phyloP scores from a whole-genome alignment of 2,113 vertebrate genomes.

The Scopus umbretta region DNA sequence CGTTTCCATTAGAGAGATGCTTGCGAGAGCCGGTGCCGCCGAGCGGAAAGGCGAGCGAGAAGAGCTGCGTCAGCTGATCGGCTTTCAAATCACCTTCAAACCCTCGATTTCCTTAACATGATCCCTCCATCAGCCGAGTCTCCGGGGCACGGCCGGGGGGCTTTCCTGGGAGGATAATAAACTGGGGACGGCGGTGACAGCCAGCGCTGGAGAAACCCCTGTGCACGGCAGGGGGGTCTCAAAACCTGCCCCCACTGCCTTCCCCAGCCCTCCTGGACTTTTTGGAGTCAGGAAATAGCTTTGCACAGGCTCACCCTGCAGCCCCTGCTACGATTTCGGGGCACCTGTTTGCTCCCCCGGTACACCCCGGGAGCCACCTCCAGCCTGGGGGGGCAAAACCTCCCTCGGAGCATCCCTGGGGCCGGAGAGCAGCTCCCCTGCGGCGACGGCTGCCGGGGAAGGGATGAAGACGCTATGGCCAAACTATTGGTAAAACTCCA shows the following conservation, averaged over 20 bases:
- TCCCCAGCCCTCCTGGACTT: neutral
- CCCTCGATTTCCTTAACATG: slow-evolving; percentile 66
- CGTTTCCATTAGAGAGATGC: slow-evolving; percentile 36
- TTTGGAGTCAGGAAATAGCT: neutral
- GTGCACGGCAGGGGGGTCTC: neutral
- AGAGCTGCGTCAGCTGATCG: slow-evolving; percentile 67
- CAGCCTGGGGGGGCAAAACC: neutral
- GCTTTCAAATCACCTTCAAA: slow-evolving; percentile 72
- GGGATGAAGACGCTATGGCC: slow-evolving; percentile 84
- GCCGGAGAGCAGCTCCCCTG: neutral
- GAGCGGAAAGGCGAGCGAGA: slow-evolving; percentile 55
- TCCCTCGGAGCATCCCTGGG: neutral
- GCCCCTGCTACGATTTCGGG: neutral
- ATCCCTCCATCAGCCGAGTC: neutral
- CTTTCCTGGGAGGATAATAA: slow-evolving; percentile 12
- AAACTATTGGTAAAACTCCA: slow-evolving; percentile 89
- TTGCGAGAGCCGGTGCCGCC: slow-evolving; percentile 19
- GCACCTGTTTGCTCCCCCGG: accelerated
- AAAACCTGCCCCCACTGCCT: neutral
- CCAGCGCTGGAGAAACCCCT: neutral
- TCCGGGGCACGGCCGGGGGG: slow-evolving; percentile 29
- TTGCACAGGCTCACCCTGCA: neutral
- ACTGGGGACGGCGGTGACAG: neutral
- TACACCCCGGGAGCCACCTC: neutral
- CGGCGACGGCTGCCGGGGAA: neutral